Evolutionary conservation across 2,888 invertebrate species (phyloP).

Genomic region (Germaria angustata): DNA sequence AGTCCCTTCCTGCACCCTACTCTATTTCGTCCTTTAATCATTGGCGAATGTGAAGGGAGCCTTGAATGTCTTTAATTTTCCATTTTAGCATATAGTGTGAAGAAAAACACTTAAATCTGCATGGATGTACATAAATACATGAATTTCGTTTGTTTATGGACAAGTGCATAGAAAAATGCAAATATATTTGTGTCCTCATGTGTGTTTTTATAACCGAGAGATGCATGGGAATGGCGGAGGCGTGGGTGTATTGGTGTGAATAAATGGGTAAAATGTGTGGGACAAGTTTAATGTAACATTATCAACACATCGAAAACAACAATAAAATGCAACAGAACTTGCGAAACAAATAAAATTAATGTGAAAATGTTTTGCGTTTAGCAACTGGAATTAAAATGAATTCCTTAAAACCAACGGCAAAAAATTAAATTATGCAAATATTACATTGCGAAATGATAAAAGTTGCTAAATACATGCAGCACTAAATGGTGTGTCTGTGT

Average conservation of each 20-base stretch:
- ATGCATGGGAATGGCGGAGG: neutral
- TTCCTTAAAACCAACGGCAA: neutral
- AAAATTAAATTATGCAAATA: conserved; percentile 29
- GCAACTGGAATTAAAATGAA: conserved; percentile 21
- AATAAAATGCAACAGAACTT: conserved; percentile 31
- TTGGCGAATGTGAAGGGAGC: neutral
- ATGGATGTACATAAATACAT: neutral
- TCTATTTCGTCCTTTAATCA: too few relatives aligned
- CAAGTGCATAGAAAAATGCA: neutral
- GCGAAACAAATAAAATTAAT: conserved; percentile 35
- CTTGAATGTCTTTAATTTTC: neutral
- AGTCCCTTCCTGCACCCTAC: neutral
- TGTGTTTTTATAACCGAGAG: neutral
- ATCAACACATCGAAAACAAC: conserved; percentile 48
- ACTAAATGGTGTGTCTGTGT: neutral
- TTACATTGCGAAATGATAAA: neutral
- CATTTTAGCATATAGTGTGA: neutral
- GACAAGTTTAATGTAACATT: conserved; percentile 55
- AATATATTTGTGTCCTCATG: neutral
- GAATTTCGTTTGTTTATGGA: neutral
- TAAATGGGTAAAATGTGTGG: conserved; percentile 32
- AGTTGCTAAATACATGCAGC: neutral
- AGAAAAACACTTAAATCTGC: conserved; percentile 39
- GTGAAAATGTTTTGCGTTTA: conserved; percentile 27
- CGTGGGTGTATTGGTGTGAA: neutral